Percentiles rank a stretch among this genome's conserved stretches.
Conservation (phyloP, 2,797 vertebrate species). For the Todus mexicanus region DNA sequence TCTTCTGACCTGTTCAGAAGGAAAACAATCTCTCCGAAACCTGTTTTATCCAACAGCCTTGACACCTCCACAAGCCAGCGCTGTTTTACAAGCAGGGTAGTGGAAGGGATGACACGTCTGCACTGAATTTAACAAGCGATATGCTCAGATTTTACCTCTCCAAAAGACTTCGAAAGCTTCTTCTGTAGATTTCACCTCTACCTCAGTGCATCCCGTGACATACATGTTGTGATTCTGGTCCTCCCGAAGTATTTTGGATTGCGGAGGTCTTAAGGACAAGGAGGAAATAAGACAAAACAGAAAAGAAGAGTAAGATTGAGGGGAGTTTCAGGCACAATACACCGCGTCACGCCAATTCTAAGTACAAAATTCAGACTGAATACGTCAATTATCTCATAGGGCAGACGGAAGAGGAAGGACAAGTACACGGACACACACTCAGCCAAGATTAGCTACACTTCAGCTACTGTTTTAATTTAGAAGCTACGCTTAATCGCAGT, state of each 20-base stretch:
- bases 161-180: slow-evolving; percentile 98
- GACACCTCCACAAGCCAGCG: background rate
- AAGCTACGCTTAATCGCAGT: slow-evolving; percentile 15
- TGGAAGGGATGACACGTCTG: background rate
- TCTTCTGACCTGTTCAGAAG: slow-evolving; percentile 87
- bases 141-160: slow-evolving; percentile 79
- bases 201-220: slow-evolving; percentile 89
- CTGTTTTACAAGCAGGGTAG: background rate
- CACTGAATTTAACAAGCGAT: background rate
- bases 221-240: slow-evolving; percentile 99
- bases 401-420: background rate
- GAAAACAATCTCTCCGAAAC: background rate
- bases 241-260: slow-evolving; percentile 91
- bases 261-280: slow-evolving; percentile 80
- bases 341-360: background rate
- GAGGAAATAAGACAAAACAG: background rate
- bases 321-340: background rate
- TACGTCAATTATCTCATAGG: background rate
- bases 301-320: background rate
- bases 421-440: background rate
- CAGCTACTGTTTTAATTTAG: slow-evolving; percentile 33
- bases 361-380: background rate
- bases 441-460: slow-evolving; percentile 50
- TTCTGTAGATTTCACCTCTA: slow-evolving; percentile 96
- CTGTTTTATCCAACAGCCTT: background rate